Evolutionary conservation across 2,797 vertebrate genomes (phyloP).

Genomic region (Acestrorhynchus altus): DNA sequence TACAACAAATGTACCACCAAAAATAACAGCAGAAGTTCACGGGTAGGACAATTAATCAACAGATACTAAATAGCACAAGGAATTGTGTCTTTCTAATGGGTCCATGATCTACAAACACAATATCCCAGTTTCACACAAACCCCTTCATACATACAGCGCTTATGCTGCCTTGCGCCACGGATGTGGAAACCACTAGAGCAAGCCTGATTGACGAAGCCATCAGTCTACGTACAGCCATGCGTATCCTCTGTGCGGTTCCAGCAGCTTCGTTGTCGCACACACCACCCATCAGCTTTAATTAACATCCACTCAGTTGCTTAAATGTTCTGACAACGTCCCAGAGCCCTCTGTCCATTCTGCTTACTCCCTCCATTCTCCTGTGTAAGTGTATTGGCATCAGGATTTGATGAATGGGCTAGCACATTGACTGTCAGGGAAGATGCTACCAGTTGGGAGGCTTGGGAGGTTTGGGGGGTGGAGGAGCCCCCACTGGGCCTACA

Average conservation of each 20-base stretch:
- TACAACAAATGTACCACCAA: neutral
- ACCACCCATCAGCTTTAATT: constrained; percentile 51
- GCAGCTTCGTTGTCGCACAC: constrained; percentile 1
- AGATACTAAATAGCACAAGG: constrained; percentile 17
- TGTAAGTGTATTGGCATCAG: constrained; percentile 22
- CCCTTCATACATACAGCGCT: neutral
- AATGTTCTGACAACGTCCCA: constrained; percentile 30
- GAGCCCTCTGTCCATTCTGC: constrained; percentile 36
- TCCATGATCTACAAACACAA: neutral
- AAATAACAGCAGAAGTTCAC: neutral
- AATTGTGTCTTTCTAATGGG: constrained; percentile 16
- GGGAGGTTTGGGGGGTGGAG: constrained; percentile 17
- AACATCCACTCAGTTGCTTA: constrained; percentile 52
- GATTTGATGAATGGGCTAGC: constrained; percentile 57
- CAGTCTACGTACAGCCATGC: neutral
- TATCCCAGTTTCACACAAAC: neutral
- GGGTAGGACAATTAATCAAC: neutral
- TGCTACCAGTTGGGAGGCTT: constrained; percentile 22
- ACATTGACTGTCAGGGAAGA: constrained; percentile 42
- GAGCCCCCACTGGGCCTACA: constrained; percentile 33
- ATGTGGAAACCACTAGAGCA: neutral
- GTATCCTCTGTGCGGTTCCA: neutral
- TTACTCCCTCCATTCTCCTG: constrained; percentile 17
- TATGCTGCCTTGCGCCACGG: neutral
- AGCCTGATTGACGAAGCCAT: constrained; percentile 10